These are phyloP conservation scores for Hippocampus guttulatus DNA, from an alignment of 2,113 vertebrate genomes.

Conservation along the genomic window DNA sequence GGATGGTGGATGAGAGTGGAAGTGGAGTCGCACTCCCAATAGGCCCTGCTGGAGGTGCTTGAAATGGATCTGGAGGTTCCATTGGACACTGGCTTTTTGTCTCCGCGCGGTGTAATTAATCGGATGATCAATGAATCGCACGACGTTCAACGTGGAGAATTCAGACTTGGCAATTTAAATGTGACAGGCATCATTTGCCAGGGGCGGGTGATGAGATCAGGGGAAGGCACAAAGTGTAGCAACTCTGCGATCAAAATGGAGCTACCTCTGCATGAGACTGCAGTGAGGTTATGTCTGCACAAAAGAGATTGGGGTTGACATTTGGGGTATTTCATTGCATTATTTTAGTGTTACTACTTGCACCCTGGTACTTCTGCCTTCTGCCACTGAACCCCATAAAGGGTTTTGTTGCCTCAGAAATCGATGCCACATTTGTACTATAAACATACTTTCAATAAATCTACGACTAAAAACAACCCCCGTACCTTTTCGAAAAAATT, in stretches of 20 bases:
- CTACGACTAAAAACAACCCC: not conserved
- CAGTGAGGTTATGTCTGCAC: conserved; percentile 31
- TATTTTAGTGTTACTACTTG: no score
- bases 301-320: conserved; percentile 27
- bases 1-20: conserved; percentile 39
- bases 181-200: conserved; percentile 20
- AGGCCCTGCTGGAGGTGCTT: conserved; percentile 25
- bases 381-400: no score
- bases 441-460: not conserved
- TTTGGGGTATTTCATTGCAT: not conserved
- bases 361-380: no score
- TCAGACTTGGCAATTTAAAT: conserved; percentile 23
- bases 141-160: conserved; percentile 7
- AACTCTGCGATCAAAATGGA: conserved; percentile 31
- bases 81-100: conserved; percentile 35
- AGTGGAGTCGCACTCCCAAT: conserved; percentile 41
- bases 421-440: not conserved
- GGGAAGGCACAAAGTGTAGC: conserved; percentile 22
- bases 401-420: no score
- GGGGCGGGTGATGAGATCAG: conserved; percentile 30
- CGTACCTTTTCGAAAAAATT: not conserved
- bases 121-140: conserved; percentile 27
- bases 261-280: conserved; percentile 24
- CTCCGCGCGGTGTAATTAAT: not conserved
- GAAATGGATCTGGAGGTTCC: conserved; percentile 23